Evolutionary conservation across 1,140 invertebrate genomes (phyloP).

Genomic region (Oreohelix idahoensis): DNA sequence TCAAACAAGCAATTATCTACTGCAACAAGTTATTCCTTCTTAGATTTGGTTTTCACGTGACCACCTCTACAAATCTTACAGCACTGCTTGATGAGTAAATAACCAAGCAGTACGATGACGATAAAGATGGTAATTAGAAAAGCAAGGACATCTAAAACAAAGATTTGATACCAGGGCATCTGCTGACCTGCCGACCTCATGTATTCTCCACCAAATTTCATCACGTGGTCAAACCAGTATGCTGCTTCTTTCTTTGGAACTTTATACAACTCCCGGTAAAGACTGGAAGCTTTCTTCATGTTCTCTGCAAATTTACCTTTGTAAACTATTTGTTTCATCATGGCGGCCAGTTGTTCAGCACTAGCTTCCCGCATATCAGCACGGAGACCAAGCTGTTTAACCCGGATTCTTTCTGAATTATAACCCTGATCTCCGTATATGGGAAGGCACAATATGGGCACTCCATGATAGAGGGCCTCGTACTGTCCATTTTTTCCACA

Average conservation of each 20-base stretch:
- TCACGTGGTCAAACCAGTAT: constrained; percentile 45
- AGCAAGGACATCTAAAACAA: too few species aligned
- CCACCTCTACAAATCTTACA: background rate
- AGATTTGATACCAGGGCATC: background rate
- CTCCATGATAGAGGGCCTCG: constrained; percentile 57
- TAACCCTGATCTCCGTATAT: constrained; percentile 68
- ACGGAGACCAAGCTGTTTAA: constrained; percentile 37
- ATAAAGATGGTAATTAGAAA: background rate
- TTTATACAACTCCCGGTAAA: background rate
- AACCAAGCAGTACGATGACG: background rate
- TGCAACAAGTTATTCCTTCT: too few species aligned
- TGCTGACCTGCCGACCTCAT: constrained; percentile 43
- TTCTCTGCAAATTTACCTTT: constrained; percentile 12
- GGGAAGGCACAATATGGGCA: constrained; percentile 78
- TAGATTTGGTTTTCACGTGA: too few species aligned
- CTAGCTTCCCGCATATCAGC: constrained; percentile 32
- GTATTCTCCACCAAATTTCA: constrained; percentile 57
- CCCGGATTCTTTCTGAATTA: constrained; percentile 41
- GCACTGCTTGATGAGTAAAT: background rate
- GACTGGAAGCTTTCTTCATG: background rate
- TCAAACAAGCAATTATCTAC: too few species aligned
- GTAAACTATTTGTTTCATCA: constrained; percentile 36
- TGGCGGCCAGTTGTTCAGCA: constrained; percentile 31
- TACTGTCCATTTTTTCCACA: constrained; percentile 58
- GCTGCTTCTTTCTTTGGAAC: constrained; percentile 2